phyloP scores from a whole-genome alignment of 2,113 vertebrate genomes.

The Brachypteracias leptosomus region DNA sequence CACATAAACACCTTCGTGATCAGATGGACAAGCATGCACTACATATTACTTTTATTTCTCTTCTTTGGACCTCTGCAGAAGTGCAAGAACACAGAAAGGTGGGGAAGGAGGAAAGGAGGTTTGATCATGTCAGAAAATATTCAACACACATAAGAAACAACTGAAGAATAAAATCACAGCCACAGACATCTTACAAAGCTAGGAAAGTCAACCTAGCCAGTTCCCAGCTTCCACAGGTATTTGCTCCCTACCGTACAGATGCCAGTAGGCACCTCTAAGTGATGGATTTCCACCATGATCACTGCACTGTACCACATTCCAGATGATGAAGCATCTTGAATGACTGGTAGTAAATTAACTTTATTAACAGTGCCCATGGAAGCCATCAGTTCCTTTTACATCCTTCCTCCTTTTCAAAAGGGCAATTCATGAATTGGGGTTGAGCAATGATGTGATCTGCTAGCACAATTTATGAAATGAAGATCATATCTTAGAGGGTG shows the following conservation, averaged over 20 bases:
- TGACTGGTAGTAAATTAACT: conserved; percentile 31
- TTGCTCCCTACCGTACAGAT: neutral
- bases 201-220: neutral
- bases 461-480: conserved; percentile 1
- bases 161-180: neutral
- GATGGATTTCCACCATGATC: conserved; percentile 18
- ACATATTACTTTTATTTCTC: neutral
- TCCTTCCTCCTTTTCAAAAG: neutral
- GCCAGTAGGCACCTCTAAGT: neutral
- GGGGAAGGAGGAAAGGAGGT: neutral
- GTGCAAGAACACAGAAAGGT: neutral
- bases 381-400: neutral
- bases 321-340: conserved; percentile 43
- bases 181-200: neutral
- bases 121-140: neutral
- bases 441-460: neutral
- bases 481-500: neutral
- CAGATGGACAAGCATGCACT: neutral
- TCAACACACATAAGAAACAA: neutral
- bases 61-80: neutral
- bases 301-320: neutral
- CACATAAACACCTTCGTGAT: neutral
- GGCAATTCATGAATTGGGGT: neutral
- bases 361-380: neutral
- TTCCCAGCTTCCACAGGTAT: neutral